Evolutionary conservation across 2,888 invertebrate genomes (phyloP).

Genomic region (Blomia tropicalis): DNA sequence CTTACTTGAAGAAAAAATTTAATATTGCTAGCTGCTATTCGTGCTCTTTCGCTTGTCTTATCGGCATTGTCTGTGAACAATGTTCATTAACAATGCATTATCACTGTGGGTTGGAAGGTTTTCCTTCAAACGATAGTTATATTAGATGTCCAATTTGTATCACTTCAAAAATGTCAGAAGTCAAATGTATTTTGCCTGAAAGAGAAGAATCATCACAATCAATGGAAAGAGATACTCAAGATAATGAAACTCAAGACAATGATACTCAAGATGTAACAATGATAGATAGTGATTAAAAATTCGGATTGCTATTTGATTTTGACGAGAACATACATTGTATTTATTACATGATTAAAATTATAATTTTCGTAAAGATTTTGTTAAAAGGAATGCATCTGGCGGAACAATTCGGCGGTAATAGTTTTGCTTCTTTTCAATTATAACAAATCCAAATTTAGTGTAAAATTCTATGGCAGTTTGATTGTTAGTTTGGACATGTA

Average conservation of each 20-base stretch:
- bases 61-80: neutral
- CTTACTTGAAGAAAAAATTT: neutral
- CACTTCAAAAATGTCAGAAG: neutral
- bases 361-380: slow-evolving; percentile 53
- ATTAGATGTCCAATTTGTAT: neutral
- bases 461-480: slow-evolving; percentile 96
- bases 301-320: too few relatives aligned
- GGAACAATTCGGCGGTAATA: slow-evolving; percentile 99
- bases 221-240: neutral
- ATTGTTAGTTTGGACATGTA: slow-evolving; percentile 98
- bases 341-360: neutral
- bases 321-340: too few relatives aligned
- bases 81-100: neutral
- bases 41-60: neutral
- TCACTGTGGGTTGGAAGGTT: neutral
- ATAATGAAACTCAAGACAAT: too few relatives aligned
- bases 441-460: slow-evolving; percentile 94
- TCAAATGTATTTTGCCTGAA: neutral
- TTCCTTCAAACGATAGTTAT: neutral
- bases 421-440: slow-evolving; percentile 90
- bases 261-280: too few relatives aligned
- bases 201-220: neutral
- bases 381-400: slow-evolving; percentile 89
- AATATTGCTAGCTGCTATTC: neutral
- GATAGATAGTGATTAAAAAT: too few relatives aligned